phyloP scores from a whole-genome alignment of 2,797 vertebrate species.

The Centroberyx gerrardi region DNA sequence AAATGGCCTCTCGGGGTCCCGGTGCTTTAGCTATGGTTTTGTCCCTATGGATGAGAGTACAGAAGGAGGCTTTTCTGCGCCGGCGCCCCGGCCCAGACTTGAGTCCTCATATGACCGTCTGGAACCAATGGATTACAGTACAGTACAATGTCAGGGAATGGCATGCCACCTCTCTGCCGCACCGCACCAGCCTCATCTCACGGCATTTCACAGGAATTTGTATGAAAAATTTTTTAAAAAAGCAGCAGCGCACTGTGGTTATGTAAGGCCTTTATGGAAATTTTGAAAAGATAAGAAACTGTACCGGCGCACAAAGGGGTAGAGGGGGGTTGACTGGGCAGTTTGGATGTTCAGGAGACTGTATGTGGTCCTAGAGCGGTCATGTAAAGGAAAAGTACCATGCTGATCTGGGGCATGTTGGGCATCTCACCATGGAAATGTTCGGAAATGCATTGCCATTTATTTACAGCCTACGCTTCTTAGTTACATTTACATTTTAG shows the following conservation, averaged over 20 bases:
- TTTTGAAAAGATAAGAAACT: neutral
- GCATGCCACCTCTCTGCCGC: conserved; percentile 36
- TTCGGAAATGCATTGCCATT: too few species aligned
- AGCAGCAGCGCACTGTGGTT: conserved; percentile 19
- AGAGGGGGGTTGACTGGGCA: neutral
- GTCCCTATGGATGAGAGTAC: conserved; percentile 56
- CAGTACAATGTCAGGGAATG: conserved; percentile 48
- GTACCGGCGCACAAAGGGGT: neutral
- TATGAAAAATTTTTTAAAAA: too few species aligned
- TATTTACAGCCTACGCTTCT: too few species aligned
- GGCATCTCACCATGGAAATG: too few species aligned
- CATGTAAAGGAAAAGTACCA: too few species aligned
- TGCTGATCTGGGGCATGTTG: too few species aligned
- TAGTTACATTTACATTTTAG: too few species aligned
- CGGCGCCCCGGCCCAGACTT: conserved; percentile 38
- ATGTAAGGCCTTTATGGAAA: conserved; percentile 28
- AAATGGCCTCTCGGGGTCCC: conserved; percentile 50
- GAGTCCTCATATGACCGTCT: conserved; percentile 51
- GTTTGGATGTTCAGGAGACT: too few species aligned
- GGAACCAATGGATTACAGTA: conserved; percentile 74
- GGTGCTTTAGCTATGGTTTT: conserved; percentile 57
- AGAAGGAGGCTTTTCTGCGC: conserved; percentile 57
- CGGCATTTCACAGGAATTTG: conserved; percentile 38
- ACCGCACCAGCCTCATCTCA: conserved; percentile 54
- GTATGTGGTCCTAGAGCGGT: too few species aligned